Conservation (phyloP, 2,113 vertebrate genomes). For the Alectura lathami region DNA sequence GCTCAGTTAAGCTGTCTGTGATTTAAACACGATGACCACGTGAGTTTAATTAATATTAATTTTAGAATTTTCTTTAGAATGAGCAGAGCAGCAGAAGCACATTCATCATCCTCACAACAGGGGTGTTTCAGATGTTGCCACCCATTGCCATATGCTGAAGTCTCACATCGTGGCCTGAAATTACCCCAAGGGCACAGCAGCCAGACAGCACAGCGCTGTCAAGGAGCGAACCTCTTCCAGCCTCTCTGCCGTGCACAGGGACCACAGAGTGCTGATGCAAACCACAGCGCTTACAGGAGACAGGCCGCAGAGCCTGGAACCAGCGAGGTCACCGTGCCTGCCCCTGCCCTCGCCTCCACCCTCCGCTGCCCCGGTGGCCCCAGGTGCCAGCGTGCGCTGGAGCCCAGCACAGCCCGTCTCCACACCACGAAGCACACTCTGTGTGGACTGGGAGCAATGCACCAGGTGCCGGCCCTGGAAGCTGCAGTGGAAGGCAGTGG, state of each 20-base stretch:
- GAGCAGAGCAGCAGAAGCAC: background rate
- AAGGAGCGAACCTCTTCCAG: background rate
- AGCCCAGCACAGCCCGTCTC: background rate
- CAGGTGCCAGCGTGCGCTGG: accelerated
- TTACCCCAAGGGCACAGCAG: accelerated
- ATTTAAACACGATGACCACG: background rate
- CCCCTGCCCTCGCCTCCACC: background rate
- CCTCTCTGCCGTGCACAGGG: accelerated
- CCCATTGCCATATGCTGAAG: background rate
- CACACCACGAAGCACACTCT: background rate
- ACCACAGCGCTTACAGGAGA: background rate
- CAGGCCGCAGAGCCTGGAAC: accelerated
- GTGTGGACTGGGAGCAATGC: accelerated
- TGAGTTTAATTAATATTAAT: background rate
- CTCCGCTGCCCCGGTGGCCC: background rate
- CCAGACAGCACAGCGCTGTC: background rate
- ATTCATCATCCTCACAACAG: accelerated
- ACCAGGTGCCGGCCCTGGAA: background rate
- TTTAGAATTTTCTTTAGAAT: background rate
- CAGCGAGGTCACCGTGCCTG: background rate
- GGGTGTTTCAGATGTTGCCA: background rate
- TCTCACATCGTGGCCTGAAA: accelerated
- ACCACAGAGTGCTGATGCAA: background rate
- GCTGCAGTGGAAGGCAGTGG: accelerated
- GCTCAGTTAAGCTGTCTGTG: background rate